These are phyloP conservation scores for Bradypus variegatus DNA, from an alignment of 2,797 vertebrate species.

Conservation along the genomic window DNA sequence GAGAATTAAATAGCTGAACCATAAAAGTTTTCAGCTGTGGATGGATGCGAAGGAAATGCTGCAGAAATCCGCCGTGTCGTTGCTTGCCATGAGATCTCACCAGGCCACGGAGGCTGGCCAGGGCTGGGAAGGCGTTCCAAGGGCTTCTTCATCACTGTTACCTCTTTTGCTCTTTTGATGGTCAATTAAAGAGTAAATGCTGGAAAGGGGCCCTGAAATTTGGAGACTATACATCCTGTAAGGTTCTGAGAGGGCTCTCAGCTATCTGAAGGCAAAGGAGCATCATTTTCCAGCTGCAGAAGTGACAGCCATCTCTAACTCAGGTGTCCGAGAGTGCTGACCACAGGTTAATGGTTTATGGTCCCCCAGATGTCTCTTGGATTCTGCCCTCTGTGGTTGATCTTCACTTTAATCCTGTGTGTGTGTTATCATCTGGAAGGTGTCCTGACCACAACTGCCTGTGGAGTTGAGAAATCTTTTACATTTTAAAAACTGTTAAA, in stretches of 20 bases:
- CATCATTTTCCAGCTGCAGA: neutral
- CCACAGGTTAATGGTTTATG: neutral
- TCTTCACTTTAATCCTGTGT: neutral
- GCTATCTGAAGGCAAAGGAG: neutral
- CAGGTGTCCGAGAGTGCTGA: neutral
- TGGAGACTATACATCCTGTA: neutral
- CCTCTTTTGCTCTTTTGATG: neutral
- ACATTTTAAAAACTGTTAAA: neutral
- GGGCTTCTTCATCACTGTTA: neutral
- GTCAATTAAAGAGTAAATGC: neutral
- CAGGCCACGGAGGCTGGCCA: rapidly evolving
- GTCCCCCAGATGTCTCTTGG: neutral
- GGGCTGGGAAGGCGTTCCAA: neutral
- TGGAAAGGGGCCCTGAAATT: neutral
- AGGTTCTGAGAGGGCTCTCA: neutral
- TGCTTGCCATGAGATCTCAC: neutral
- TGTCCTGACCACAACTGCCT: neutral
- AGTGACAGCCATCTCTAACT: neutral
- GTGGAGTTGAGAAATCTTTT: constrained; percentile 33
- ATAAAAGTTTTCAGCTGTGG: neutral
- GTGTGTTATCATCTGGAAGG: neutral
- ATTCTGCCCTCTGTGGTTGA: neutral
- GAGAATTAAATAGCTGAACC: neutral
- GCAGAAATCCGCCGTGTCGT: rapidly evolving
- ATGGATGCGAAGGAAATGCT: neutral